Conservation (phyloP, 1,140 invertebrate genomes). For the Sycophaga agraensis region DNA sequence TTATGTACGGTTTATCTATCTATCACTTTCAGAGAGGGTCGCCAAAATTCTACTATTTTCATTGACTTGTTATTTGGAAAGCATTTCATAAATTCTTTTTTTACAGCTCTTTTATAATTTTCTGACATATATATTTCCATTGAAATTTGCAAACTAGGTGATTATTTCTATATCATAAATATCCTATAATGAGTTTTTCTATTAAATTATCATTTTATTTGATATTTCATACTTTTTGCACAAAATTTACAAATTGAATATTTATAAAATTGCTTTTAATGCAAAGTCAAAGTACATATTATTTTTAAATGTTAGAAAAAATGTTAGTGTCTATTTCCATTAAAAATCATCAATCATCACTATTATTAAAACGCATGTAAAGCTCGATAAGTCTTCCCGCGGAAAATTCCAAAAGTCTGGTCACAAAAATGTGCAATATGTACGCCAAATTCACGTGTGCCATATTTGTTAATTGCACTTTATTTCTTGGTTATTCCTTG, state of each 20-base stretch:
- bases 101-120: background rate
- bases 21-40: background rate
- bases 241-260: constrained; percentile 7
- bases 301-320: constrained; percentile 3
- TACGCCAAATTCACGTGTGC: constrained; percentile 42
- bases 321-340: constrained; percentile 10
- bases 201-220: constrained; percentile 5
- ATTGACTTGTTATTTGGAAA: constrained; percentile 3
- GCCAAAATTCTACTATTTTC: constrained; percentile 13
- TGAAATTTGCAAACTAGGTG: background rate
- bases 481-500: constrained; percentile 22
- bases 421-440: constrained; percentile 23
- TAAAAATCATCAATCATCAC: background rate
- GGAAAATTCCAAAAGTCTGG: constrained; percentile 22
- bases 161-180: constrained; percentile 12
- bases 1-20: no score
- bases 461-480: constrained; percentile 32
- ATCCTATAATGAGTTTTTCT: constrained; percentile 15
- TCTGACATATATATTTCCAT: constrained; percentile 1
- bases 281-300: constrained; percentile 13
- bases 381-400: constrained; percentile 24
- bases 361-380: constrained; percentile 11
- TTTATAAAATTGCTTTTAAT: constrained; percentile 21
- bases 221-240: constrained; percentile 19
- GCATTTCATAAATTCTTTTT: no score